Conservation (phyloP, 1,140 invertebrate species). For the Pachyrhynchus sulphureomaculatus region DNA sequence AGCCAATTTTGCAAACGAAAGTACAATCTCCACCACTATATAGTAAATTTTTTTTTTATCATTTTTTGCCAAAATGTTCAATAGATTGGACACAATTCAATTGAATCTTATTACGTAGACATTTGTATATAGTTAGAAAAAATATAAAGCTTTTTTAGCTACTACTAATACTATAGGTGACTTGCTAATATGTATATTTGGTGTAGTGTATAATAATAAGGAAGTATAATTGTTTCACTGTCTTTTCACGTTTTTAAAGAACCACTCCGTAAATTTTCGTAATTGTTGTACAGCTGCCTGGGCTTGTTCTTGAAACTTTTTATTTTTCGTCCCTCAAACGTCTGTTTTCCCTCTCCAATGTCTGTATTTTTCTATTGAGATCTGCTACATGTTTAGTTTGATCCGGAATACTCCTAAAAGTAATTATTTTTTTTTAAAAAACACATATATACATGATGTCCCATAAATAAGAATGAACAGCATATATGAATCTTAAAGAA, state of each 20-base stretch:
- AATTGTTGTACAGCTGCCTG: conserved; percentile 86
- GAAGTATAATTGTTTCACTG: conserved; percentile 52
- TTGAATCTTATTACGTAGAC: too few species aligned
- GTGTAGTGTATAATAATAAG: not conserved
- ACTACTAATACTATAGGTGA: too few species aligned
- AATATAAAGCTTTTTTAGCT: too few species aligned
- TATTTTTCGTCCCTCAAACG: conserved; percentile 82
- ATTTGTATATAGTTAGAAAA: too few species aligned
- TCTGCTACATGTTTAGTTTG: conserved; percentile 64
- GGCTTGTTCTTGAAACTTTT: conserved; percentile 82
- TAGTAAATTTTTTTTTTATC: too few species aligned
- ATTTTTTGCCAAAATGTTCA: too few species aligned
- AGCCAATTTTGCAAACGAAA: too few species aligned
- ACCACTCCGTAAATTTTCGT: conserved; percentile 90
- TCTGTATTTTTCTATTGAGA: conserved; percentile 64
- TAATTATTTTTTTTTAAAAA: not conserved
- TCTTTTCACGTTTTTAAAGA: conserved; percentile 83
- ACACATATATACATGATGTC: not conserved
- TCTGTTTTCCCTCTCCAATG: conserved; percentile 71
- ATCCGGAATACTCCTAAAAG: conserved; percentile 54
- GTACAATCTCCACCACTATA: too few species aligned
- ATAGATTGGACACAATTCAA: too few species aligned
- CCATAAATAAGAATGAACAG: too few species aligned
- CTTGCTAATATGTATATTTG: too few species aligned
- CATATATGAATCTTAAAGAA: too few species aligned